Percentiles rank a stretch among this genome's conserved stretches.
Conservation (phyloP, 2,113 vertebrate species). For the Oreotrochilus melanogaster region DNA sequence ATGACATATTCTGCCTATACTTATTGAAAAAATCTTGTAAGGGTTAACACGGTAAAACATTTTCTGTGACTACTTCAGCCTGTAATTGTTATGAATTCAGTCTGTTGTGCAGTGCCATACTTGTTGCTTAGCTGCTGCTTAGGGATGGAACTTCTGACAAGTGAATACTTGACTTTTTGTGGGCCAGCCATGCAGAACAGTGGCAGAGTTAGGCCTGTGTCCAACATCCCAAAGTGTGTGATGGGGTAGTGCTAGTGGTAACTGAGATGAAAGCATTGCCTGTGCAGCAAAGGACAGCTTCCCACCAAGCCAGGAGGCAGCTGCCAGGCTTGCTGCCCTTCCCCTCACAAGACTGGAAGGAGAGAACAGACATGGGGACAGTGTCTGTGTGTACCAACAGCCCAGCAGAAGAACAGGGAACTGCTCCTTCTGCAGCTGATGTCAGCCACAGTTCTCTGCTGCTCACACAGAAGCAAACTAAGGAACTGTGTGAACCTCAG, state of each 20-base stretch:
- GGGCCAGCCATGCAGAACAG: not conserved
- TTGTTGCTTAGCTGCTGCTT: not conserved
- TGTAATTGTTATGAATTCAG: not conserved
- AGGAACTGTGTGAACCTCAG: not conserved
- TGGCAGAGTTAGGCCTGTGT: not conserved
- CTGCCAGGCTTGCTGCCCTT: not conserved
- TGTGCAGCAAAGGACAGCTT: not conserved
- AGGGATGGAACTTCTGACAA: not conserved
- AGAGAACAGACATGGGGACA: rapidly evolving
- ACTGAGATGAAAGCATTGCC: not conserved
- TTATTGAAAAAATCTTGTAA: not conserved
- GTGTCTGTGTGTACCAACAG: not conserved
- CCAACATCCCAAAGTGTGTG: not conserved
- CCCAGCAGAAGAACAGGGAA: not conserved
- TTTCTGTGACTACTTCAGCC: rapidly evolving
- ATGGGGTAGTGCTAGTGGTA: not conserved
- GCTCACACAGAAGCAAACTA: not conserved
- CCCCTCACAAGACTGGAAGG: rapidly evolving
- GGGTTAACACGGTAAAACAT: not conserved
- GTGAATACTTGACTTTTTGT: not conserved
- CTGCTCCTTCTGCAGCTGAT: not conserved
- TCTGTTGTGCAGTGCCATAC: not conserved
- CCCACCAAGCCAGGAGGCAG: not conserved
- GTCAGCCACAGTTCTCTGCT: not conserved
- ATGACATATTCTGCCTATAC: not conserved